phyloP scores from a whole-genome alignment of 2,888 invertebrate species.

The Eupithecia insigniata region DNA sequence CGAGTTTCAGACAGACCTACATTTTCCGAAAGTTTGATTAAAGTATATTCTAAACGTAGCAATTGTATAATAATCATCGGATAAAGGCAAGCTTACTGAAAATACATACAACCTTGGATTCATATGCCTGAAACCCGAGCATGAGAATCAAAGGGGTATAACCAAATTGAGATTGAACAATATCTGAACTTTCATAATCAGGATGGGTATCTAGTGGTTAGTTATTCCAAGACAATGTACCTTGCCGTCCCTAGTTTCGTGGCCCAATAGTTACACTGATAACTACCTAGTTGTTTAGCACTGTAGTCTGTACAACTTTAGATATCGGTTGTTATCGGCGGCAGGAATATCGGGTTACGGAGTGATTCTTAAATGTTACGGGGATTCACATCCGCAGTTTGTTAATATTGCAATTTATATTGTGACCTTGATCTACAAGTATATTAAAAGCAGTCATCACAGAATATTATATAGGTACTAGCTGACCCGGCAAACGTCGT shows the following conservation, averaged over 20 bases:
- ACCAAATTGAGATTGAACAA: slow-evolving; percentile 14
- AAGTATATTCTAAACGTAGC: background rate
- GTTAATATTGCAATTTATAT: background rate
- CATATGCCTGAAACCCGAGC: slow-evolving; percentile 1
- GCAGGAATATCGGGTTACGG: background rate
- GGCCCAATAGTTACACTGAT: slow-evolving; percentile 3
- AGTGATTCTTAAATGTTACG: background rate
- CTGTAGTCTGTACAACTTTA: slow-evolving; percentile 4
- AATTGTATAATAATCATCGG: background rate
- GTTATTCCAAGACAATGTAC: slow-evolving; percentile 14
- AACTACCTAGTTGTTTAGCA: background rate
- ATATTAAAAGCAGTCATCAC: background rate
- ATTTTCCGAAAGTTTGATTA: slow-evolving; percentile 15
- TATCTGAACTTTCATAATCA: slow-evolving; percentile 9
- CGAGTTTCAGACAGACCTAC: slow-evolving; percentile 17
- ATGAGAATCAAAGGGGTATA: background rate
- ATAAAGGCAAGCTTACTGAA: background rate
- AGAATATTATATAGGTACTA: too few relatives aligned
- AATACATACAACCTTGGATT: background rate
- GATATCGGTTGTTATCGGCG: slow-evolving; percentile 5
- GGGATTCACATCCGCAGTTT: background rate
- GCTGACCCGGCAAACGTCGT: too few relatives aligned
- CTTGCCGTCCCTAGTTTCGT: background rate
- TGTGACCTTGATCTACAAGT: background rate
- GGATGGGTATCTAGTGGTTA: background rate